Percentiles rank a stretch among this genome's conserved stretches.
Conservation (phyloP, 2,888 invertebrate genomes). For the Crematogaster levior region DNA sequence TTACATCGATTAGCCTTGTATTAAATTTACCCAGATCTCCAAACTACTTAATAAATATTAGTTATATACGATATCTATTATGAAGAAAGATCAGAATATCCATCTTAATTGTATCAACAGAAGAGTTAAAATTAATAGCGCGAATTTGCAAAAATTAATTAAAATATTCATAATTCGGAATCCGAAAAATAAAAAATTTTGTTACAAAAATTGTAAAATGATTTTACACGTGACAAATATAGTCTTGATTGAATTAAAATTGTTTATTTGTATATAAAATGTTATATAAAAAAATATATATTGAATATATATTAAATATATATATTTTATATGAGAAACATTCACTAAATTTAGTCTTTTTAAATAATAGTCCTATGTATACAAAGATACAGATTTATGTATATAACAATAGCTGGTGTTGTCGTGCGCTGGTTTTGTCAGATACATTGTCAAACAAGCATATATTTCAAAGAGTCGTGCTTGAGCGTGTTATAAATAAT, state of each 20-base stretch:
- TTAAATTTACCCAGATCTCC: background rate
- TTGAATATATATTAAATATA: background rate
- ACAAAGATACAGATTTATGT: background rate
- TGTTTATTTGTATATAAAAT: background rate
- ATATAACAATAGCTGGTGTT: background rate
- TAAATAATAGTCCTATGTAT: background rate
- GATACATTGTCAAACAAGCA: slow-evolving; percentile 26
- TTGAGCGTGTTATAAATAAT: slow-evolving; percentile 48
- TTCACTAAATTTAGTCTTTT: no score
- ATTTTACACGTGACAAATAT: background rate
- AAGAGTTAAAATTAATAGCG: background rate
- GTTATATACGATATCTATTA: background rate
- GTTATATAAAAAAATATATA: background rate
- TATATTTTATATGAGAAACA: no score
- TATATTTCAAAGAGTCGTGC: slow-evolving; percentile 17
- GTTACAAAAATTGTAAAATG: background rate
- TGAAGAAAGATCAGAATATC: background rate
- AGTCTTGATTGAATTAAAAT: background rate
- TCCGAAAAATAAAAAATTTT: background rate
- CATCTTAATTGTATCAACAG: background rate
- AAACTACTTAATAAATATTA: background rate
- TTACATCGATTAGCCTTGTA: slow-evolving; percentile 38
- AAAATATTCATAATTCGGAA: background rate
- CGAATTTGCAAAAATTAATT: background rate
- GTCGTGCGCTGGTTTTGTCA: background rate